Evolutionary conservation across 2,888 invertebrate genomes (phyloP), one percentile per base, ranked within the genome.

Genomic region (Caenorhabditis angaria): DNA sequence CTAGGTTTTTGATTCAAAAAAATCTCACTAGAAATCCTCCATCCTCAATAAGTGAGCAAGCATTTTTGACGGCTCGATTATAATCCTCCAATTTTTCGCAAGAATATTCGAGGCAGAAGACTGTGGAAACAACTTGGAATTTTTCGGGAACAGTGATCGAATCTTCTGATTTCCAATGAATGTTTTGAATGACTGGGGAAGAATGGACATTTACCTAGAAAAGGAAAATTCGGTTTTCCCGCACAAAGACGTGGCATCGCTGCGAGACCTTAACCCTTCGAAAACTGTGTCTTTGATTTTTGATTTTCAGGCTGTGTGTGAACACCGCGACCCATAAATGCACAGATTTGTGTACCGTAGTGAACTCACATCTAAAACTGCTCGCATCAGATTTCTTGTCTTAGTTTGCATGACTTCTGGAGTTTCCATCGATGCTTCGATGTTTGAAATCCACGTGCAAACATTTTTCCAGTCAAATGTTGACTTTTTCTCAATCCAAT

Each of bases 51-150:
- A 87, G 70, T 24, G 75, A 76, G 32, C 78, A 78, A 10, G 85
- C 85, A 56, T 74, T 75, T 35, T 65, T 67, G 10, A 82, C 79
- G 14, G 82, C 82, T 56, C 70, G 71, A 27, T 73, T 63, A 32
- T 83, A 83, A 24, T 73, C 78, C 53, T 80, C 80, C 1, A 80
- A 59, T 1, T 78, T 78, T 41, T 83, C 81, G 41, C 76, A 79
- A 0, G 85, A 83, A 68, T 86, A 86, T 66, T 86, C 86, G 54
- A 86, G 70, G 61, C 86, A 86, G 74, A 87, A 86, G 1, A 86
- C 82, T 2, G 85, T 84, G 4, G 83, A 76, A 2, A 86, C 85
- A 18, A 85, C 81, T 68, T 86, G 84, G 67, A 86, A 86, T 58
- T 86, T 82, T 32, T 74, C 56, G 0, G 86, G 86, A 5, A 86